Evolutionary conservation across 2,888 invertebrate species (phyloP), one percentile per base, ranked within the genome.

Genomic region (Drosophila fulvimacula): DNA sequence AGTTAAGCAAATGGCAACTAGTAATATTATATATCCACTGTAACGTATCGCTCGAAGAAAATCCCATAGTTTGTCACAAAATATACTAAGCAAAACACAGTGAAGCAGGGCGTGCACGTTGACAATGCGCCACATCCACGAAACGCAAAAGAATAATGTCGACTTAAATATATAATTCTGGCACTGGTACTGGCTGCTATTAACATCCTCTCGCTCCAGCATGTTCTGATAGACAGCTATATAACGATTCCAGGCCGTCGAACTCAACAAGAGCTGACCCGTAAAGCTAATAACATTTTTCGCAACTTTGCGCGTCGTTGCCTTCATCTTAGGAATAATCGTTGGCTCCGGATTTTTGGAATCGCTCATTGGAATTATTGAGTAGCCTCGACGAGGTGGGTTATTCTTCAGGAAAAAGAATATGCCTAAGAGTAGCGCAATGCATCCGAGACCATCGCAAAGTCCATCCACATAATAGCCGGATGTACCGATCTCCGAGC

Each of bases 391-490:
- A 57, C 96, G 93, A 0, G 95, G 95, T 6, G 96, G 95, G 90
- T 96, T 96, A 78, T 95, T 95, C 85, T 94, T 95, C 9, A 97
- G 93, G 88, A 95, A 96, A 49, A 95, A 91, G 68, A 95, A 93
- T 51, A 96, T 94, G 27, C 96, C 97, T 21, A 95, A 90, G 76
- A 97, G 93, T 80, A 97, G 93, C 0, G 95, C 95, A 5, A 95
- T 93, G 38, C 95, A 96, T 0, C 97, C 97, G 7, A 97, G 88
- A 0, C 95, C 95, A 93, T 97, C 97, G 83, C 97, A 96, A 5
- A 96, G 92, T 0, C 97, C 97, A 83, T 97, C 97, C 2, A 97
- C 94, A 92, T 95, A 96, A 88, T 96, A 97, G 0, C 97, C 97
- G 0, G 95, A 90, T 0, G 96, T 95, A 0, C 96, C 96, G n/a